Conservation (phyloP, 2,888 invertebrate species). For the Epinotia demarniana region DNA sequence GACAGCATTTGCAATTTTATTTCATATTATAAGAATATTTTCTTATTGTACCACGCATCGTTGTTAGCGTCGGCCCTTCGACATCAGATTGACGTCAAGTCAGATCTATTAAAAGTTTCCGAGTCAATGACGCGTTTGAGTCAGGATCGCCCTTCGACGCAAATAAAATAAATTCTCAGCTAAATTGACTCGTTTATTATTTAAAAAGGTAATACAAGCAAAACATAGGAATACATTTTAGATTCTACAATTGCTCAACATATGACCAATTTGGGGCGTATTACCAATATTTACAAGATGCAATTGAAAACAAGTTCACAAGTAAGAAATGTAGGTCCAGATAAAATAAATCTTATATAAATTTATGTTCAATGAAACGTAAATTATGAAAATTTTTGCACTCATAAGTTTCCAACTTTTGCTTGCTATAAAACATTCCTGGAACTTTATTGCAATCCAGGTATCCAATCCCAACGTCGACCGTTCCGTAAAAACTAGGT, state of each 20-base stretch:
- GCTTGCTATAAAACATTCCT: constrained; percentile 13
- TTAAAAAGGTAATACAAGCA: background rate
- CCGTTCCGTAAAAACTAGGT: constrained; percentile 16
- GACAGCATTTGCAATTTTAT: background rate
- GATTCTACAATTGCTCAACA: background rate
- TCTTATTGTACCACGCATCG: constrained; percentile 13
- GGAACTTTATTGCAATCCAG: constrained; percentile 16
- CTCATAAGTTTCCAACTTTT: constrained; percentile 2
- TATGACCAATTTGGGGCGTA: background rate
- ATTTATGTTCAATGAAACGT: background rate
- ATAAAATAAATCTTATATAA: background rate
- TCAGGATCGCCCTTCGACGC: constrained; percentile 21
- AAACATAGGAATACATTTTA: background rate
- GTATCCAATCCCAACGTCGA: constrained; percentile 23
- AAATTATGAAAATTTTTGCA: background rate
- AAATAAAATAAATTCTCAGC: constrained; percentile 22
- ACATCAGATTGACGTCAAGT: constrained; percentile 60
- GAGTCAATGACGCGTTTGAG: constrained; percentile 60
- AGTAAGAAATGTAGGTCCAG: background rate
- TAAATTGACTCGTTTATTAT: constrained; percentile 3
- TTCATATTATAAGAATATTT: background rate
- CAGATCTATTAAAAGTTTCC: constrained; percentile 72
- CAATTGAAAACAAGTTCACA: too few species aligned
- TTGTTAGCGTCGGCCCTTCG: constrained; percentile 39
- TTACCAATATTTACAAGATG: background rate